A percentile compares a stretch with the other conserved stretches of the same genome.
phyloP scores from a whole-genome alignment of 2,113 vertebrate genomes.

The Gallinago paraguaiae region DNA sequence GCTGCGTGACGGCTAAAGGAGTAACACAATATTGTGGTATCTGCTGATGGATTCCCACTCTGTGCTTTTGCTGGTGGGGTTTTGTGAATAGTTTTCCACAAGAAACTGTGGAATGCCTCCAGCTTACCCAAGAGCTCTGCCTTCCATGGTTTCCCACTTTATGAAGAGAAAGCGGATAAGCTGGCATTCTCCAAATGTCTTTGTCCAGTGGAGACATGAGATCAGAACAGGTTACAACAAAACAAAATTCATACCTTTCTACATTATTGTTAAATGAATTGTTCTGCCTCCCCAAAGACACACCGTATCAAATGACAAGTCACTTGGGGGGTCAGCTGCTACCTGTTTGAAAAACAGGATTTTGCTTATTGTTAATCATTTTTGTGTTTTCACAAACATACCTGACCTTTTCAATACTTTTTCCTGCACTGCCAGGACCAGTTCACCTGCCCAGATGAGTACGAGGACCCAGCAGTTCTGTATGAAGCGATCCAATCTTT shows the following conservation, averaged over 20 bases:
- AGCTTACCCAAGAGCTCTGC: background rate
- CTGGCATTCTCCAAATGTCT: background rate
- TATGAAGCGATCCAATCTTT: conserved; percentile 92
- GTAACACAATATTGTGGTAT: background rate
- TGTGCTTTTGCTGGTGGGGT: background rate
- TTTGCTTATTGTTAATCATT: background rate
- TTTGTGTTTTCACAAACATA: background rate
- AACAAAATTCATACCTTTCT: background rate
- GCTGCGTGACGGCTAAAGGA: background rate
- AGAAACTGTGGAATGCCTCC: background rate
- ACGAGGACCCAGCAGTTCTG: conserved; percentile 88
- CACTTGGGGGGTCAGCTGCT: background rate
- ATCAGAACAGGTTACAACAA: background rate
- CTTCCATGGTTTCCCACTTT: background rate
- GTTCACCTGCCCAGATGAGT: conserved; percentile 97
- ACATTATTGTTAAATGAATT: background rate
- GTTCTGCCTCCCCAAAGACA: background rate
- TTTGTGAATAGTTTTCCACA: background rate
- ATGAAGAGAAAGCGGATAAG: background rate
- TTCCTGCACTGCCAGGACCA: conserved; percentile 82
- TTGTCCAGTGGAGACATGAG: background rate
- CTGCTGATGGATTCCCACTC: background rate
- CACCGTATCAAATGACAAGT: background rate
- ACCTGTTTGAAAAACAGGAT: background rate
- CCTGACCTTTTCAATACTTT: background rate